A percentile compares a stretch with the other conserved stretches of the same genome.
Evolutionary conservation across 2,888 invertebrate species (phyloP).

Genomic region (Buathra laborator): DNA sequence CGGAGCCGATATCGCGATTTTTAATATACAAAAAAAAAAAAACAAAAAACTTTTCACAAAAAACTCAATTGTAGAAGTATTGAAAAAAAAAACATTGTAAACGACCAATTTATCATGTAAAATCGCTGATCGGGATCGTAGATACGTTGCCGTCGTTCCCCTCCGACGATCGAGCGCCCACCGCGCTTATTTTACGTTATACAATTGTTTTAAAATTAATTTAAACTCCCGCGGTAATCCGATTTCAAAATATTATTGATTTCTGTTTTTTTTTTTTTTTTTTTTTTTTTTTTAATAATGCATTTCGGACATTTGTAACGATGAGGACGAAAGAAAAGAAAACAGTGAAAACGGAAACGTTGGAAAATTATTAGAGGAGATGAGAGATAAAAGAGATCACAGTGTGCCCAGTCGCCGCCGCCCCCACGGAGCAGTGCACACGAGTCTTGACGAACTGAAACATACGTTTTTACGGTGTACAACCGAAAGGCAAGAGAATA

Average conservation of each 20-base stretch:
- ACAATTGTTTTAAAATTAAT: conserved; percentile 12
- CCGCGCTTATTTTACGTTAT: conserved; percentile 54
- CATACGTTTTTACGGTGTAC: conserved; percentile 75
- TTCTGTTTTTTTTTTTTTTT: not conserved
- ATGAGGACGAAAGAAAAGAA: conserved; percentile 16
- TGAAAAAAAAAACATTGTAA: conserved; percentile 40
- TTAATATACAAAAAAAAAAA: conserved; percentile 19
- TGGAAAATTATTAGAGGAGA: not conserved
- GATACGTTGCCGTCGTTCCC: conserved; percentile 49
- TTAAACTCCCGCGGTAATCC: not conserved
- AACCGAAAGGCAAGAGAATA: conserved; percentile 16
- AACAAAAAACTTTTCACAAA: conserved; percentile 11
- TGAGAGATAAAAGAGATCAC: conserved; percentile 18
- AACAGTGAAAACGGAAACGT: conserved; percentile 13
- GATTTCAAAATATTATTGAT: conserved; percentile 1
- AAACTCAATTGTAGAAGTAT: conserved; percentile 32
- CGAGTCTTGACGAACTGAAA: conserved; percentile 75
- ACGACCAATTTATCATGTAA: conserved; percentile 65
- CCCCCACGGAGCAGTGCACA: conserved; percentile 64
- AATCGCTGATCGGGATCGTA: conserved; percentile 60
- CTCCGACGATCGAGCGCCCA: not conserved
- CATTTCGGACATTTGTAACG: not conserved
- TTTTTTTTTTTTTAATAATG: conserved; percentile 4
- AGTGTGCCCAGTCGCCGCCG: conserved; percentile 28
- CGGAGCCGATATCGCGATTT: conserved; percentile 57